Base-by-base conservation (phyloP, 2,888 invertebrate species). In the Coenonympha arcania region DNA sequence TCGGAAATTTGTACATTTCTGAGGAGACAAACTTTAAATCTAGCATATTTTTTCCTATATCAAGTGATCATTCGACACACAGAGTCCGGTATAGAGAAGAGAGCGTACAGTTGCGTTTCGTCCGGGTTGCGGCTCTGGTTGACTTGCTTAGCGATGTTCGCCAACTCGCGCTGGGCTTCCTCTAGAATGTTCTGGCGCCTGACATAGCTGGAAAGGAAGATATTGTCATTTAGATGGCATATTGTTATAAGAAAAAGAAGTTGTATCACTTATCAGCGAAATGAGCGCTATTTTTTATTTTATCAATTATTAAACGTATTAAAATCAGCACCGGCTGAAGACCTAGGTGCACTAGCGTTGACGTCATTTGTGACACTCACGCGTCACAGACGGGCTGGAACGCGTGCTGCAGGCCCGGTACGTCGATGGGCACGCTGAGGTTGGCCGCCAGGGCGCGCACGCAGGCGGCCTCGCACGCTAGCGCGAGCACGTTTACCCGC, bases 41-140 rank as follows among this genome's bases (percentile, higher is more conserved):
- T n/a, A n/a, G n/a, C n/a, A n/a, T n/a, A n/a, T 31, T 15, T 30
- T 30, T 11, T 30, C 11, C 28, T 11, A 30, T 48, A 57, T 66
- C 64, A 69, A 36, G 68, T 65, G 39, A 71, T 63, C 3, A 71
- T 54, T 3, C 76, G 62, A 55, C 81, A 81, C 1, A 81, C 8
- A 0, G 74, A 76, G 40, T 85, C 83, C 0, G 78, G 76, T 68
- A 85, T 80, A 0, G 84, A 84, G 46, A 79, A 84, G 0, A 84
- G 55, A 0, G 81, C 84, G 44, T 73, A 79, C 0, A 85, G 58
- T 28, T 77, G 76, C 0, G 68, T 73, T 52, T 85, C 84, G 0
- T 82, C 85, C 0, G 71, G 22, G 0, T 66, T 65, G 0, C 76
- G 60, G 13, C 60, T 69, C 19, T 74, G 77, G 48, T 66, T 73